phyloP scores from a whole-genome alignment of 1,140 invertebrate genomes.

The Saccostrea echinata region DNA sequence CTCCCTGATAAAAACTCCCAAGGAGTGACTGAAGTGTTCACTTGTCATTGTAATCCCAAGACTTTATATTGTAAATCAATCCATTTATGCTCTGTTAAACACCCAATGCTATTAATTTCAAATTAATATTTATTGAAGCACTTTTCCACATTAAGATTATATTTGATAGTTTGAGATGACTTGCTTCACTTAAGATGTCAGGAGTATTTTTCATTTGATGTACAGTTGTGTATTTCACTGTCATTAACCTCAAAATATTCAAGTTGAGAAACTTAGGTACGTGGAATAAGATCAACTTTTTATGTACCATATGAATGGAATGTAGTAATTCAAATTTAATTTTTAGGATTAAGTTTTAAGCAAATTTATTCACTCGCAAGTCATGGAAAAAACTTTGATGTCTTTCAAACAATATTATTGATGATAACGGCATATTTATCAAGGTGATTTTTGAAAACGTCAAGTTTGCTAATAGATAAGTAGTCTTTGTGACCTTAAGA shows the following conservation, averaged over 20 bases:
- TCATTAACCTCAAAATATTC: not conserved
- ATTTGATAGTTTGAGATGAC: constrained; percentile 27
- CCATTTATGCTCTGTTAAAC: constrained; percentile 7
- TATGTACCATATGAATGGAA: not conserved
- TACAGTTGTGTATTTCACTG: not conserved
- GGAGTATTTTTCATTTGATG: not conserved
- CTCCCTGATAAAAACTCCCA: too few species aligned
- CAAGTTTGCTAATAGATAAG: too few species aligned
- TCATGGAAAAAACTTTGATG: not conserved
- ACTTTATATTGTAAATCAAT: not conserved
- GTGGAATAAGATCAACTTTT: not conserved
- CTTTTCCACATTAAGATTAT: constrained; percentile 25
- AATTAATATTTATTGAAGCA: constrained; percentile 34
- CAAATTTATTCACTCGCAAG: not conserved
- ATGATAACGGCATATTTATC: not conserved
- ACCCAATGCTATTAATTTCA: constrained; percentile 30
- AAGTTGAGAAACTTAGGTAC: not conserved
- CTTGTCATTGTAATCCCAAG: constrained; percentile 25
- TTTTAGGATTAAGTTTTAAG: not conserved
- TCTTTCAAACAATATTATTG: not conserved
- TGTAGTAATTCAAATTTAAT: not conserved
- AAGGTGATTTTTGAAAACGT: not conserved
- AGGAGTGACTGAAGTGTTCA: not conserved
- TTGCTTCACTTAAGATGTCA: not conserved
- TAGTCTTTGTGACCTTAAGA: not conserved